Percentiles rank a stretch among this genome's conserved stretches.
These are phyloP conservation scores for Eugnorisma glareosa DNA, from an alignment of 2,888 invertebrate genomes.

Conservation along the genomic window DNA sequence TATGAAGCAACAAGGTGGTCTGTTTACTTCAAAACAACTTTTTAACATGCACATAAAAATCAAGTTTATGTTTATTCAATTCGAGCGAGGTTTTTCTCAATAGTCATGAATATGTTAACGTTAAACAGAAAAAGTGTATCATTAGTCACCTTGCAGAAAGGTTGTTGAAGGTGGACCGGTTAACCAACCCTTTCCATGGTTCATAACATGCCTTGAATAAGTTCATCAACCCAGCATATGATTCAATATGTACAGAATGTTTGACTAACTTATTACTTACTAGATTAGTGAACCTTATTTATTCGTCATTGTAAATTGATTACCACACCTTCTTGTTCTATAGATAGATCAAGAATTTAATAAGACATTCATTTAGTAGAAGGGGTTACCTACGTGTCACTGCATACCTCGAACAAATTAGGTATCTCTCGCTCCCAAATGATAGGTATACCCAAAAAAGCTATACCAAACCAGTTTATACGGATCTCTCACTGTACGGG, in stretches of 20 bases:
- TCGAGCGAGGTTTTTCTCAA: not conserved
- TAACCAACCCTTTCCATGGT: slow-evolving; percentile 4
- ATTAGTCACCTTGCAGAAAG: slow-evolving; percentile 22
- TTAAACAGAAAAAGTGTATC: not conserved
- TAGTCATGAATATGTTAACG: slow-evolving; percentile 3
- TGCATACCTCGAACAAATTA: not conserved
- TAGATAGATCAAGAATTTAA: not conserved
- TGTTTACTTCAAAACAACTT: not conserved
- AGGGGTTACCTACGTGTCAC: not conserved
- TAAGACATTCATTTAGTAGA: not conserved
- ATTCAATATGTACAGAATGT: slow-evolving; percentile 1
- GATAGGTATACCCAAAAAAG: too few species aligned
- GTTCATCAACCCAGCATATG: slow-evolving; percentile 19
- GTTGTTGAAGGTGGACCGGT: slow-evolving; percentile 8
- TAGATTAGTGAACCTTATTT: slow-evolving; percentile 16
- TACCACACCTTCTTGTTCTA: not conserved
- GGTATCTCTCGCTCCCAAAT: too few species aligned
- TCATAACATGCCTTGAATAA: not conserved
- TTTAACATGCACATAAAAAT: slow-evolving; percentile 16
- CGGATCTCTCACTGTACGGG: too few species aligned
- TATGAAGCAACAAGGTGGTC: not conserved
- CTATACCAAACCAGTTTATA: too few species aligned
- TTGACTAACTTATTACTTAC: slow-evolving; percentile 8
- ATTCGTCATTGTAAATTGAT: not conserved
- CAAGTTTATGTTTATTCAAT: not conserved